Base-by-base conservation (phyloP, 2,113 vertebrate genomes). In the Synchiropus splendidus region DNA sequence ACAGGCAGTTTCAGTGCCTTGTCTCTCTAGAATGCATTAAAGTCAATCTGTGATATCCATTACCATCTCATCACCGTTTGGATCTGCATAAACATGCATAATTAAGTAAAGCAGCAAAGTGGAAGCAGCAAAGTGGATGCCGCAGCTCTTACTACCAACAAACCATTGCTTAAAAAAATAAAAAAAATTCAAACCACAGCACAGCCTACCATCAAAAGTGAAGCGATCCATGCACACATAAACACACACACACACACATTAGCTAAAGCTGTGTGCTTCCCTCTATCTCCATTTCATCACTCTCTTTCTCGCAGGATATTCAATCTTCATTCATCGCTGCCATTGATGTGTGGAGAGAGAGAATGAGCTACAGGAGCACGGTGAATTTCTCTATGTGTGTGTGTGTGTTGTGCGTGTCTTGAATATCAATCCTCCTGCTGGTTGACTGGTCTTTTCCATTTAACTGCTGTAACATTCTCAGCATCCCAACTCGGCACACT, bases 41-140 rank as follows among this genome's bases (percentile, higher is more conserved):
- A 72, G 70, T 61, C 70, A 74, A 61, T 74, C 64, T 67, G 67
- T 58, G 59, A 67, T 62, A 67, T 46, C 59, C 54, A 69, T 72
- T 67, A 72, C 54, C 63, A 67, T 75, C 65, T 74, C 71, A 78
- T 72, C 71, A 72, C 52, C 67, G 56, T 40, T 48, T 18, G 33
- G 61, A 74, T 77, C 72, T 75, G 52, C 71, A 74, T 72, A 75
- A 72, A 72, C 62, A 74, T 18, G 65, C 71, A 70, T 78, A 78
- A 78, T 78, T 72, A 78, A 58, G 54, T 58, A 45, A 49, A 47
- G 65, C 59, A 47, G 59, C 52, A 15, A 61, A 45, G 56, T 67
- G 41, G 62, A 67, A 64, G 55, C 56, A 44, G 37, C 47, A n/a
- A n/a, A n/a, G n/a, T n/a, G n/a, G n/a, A n/a, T n/a, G n/a, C n/a